phyloP scores from a whole-genome alignment of 1,140 invertebrate species.

The Battus philenor region DNA sequence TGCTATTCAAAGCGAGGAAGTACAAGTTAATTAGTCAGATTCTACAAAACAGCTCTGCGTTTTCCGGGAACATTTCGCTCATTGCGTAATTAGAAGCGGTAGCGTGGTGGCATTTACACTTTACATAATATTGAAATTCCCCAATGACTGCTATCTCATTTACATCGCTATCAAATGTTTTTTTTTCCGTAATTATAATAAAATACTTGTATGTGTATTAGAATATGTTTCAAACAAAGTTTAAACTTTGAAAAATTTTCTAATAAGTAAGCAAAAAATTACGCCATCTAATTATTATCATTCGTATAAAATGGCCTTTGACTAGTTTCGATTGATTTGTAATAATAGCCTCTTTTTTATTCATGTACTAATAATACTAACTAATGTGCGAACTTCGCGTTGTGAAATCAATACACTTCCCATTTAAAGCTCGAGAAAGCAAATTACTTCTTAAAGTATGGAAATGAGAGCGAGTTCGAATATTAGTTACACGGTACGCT shows the following conservation, averaged over 20 bases:
- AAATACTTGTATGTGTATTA: too few relatives aligned
- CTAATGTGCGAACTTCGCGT: too few relatives aligned
- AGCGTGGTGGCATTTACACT: conserved; percentile 8
- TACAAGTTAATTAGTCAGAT: conserved; percentile 18
- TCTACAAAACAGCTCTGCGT: conserved; percentile 11
- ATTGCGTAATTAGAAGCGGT: conserved; percentile 16
- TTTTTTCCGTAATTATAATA: too few relatives aligned
- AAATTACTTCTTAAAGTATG: conserved; percentile 6
- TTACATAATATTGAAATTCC: not conserved
- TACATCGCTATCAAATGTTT: too few relatives aligned
- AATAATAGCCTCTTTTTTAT: too few relatives aligned
- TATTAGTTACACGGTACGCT: conserved; percentile 15
- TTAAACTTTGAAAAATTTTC: not conserved
- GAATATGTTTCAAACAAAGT: not conserved
- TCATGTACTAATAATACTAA: too few relatives aligned
- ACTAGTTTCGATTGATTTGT: too few relatives aligned
- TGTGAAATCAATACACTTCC: too few relatives aligned
- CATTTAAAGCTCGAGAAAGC: not conserved
- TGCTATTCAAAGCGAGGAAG: conserved; percentile 15
- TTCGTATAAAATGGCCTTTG: too few relatives aligned
- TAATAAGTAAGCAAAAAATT: not conserved
- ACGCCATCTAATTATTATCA: too few relatives aligned
- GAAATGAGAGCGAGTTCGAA: conserved; percentile 14
- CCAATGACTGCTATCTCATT: not conserved
- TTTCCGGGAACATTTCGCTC: conserved; percentile 4